A percentile compares a stretch with the other conserved stretches of the same genome.
phyloP scores from a whole-genome alignment of 2,888 invertebrate genomes.

The Himalopsyche japonica region DNA sequence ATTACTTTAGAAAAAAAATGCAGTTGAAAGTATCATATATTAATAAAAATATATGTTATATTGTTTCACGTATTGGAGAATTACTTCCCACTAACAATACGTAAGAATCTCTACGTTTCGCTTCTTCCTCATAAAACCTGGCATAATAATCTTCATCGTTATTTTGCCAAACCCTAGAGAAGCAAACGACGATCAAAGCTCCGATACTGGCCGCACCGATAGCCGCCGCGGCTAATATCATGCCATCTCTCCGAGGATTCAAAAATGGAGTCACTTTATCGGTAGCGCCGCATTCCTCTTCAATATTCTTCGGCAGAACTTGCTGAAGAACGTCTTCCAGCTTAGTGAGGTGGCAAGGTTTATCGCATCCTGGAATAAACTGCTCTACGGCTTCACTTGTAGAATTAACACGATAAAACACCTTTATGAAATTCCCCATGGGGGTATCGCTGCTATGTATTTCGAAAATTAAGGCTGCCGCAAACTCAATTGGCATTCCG shows the following conservation, averaged over 20 bases:
- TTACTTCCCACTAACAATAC: background rate
- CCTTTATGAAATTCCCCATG: conserved; percentile 6
- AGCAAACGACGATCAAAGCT: conserved; percentile 14
- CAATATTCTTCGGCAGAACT: conserved; percentile 21
- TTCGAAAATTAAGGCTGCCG: conserved; percentile 29
- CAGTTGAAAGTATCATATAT: too few species aligned
- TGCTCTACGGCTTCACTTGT: background rate
- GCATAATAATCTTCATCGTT: background rate
- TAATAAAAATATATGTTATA: background rate
- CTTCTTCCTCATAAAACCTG: background rate
- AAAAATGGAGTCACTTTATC: background rate
- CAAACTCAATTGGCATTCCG: conserved; percentile 25
- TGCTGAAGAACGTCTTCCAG: conserved; percentile 2
- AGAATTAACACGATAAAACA: conserved; percentile 27
- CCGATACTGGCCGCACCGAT: conserved; percentile 11
- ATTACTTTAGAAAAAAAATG: too few species aligned
- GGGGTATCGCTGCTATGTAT: background rate
- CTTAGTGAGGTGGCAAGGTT: conserved; percentile 15
- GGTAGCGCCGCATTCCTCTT: conserved; percentile 9
- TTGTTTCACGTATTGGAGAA: background rate
- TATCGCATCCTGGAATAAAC: conserved; percentile 10
- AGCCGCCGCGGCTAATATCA: conserved; percentile 2
- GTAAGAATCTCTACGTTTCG: background rate
- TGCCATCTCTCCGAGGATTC: background rate
- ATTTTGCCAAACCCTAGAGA: background rate